A percentile compares a stretch with the other conserved stretches of the same genome.
Evolutionary conservation across 2,113 vertebrate genomes (phyloP).

Genomic region (Lipophrys pholis): DNA sequence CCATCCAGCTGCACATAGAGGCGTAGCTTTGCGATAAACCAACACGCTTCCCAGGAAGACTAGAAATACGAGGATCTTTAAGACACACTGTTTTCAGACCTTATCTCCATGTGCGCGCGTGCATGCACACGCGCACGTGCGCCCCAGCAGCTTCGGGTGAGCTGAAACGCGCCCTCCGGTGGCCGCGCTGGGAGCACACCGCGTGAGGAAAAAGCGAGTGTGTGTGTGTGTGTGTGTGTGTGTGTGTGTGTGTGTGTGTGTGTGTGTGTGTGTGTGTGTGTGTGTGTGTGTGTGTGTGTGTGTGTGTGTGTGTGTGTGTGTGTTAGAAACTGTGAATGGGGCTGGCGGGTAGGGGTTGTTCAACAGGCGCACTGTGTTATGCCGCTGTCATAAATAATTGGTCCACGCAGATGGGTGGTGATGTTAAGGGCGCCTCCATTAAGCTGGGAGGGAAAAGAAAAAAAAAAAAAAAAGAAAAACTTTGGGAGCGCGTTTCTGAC

Average conservation of each 20-base stretch:
- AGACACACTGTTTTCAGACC: conserved; percentile 25
- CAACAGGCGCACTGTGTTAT: conserved; percentile 3
- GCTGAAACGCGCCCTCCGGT: conserved; percentile 62
- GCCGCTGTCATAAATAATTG: conserved; percentile 64
- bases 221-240: background rate
- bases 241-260: background rate
- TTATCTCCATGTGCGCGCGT: background rate
- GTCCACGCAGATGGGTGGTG: conserved; percentile 33
- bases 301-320: background rate
- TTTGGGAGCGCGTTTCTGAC: conserved; percentile 33
- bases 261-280: background rate
- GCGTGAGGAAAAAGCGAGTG: background rate
- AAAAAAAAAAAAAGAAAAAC: conserved; percentile 36
- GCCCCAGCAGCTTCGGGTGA: background rate
- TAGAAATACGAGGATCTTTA: conserved; percentile 20
- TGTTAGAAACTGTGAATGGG: too few species aligned
- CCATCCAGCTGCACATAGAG: conserved; percentile 24
- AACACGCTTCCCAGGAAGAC: conserved; percentile 5
- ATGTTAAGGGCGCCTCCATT: conserved; percentile 33
- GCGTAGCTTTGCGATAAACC: conserved; percentile 24
- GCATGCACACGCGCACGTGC: background rate
- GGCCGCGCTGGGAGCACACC: conserved; percentile 25
- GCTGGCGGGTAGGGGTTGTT: background rate
- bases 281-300: background rate
- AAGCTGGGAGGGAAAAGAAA: background rate